Conservation (phyloP, 1,140 invertebrate genomes). For the Oedothorax gibbosus region DNA sequence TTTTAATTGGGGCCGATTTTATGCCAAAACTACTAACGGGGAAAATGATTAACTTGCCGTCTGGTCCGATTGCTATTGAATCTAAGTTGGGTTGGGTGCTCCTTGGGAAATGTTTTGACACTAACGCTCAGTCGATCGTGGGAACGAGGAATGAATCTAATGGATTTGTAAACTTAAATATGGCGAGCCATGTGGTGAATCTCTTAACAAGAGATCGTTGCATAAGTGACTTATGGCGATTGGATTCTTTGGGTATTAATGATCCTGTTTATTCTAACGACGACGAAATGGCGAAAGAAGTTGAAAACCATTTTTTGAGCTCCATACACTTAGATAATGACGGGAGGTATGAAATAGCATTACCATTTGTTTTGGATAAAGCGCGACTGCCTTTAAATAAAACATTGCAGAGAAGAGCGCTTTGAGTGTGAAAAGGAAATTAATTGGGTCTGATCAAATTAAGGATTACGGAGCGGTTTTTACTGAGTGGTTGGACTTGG, state of each 20-base stretch:
- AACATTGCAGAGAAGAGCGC: background rate
- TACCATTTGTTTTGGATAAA: conserved; percentile 27
- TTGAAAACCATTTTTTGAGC: conserved; percentile 19
- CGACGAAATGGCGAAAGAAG: background rate
- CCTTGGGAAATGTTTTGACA: conserved; percentile 20
- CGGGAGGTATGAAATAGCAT: conserved; percentile 19
- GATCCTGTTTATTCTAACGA: background rate
- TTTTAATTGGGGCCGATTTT: conserved; percentile 31
- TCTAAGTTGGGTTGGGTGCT: conserved; percentile 7
- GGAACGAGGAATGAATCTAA: no score
- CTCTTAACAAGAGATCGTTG: background rate
- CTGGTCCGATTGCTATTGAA: background rate
- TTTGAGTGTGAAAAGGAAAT: conserved; percentile 24
- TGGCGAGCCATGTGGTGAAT: background rate
- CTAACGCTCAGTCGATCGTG: no score
- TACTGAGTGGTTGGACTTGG: background rate
- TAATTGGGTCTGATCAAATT: background rate
- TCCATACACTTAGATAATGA: background rate
- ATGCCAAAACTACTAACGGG: conserved; percentile 29
- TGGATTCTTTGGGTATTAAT: conserved; percentile 25
- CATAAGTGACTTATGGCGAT: conserved; percentile 6
- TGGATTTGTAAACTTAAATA: no score
- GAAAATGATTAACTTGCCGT: conserved; percentile 20
- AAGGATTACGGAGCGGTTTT: conserved; percentile 17
- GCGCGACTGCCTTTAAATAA: background rate